Percentiles rank a stretch among this genome's conserved stretches.
phyloP scores from a whole-genome alignment of 92 coral and sea anemone species.

The Metridium senile region DNA sequence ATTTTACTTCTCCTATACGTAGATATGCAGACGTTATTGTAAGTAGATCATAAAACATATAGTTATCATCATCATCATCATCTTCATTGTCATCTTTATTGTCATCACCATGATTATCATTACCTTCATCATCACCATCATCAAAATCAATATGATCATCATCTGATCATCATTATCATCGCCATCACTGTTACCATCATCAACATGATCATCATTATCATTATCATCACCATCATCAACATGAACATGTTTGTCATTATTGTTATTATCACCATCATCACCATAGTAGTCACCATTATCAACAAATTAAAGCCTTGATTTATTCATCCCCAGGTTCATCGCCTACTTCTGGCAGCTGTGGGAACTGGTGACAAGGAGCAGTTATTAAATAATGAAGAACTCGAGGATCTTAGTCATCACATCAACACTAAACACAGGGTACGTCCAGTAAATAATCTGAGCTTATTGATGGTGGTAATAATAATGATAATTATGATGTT shows the following conservation, averaged over 20 bases:
- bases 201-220: background rate
- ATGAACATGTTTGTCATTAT: background rate
- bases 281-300: too few relatives aligned
- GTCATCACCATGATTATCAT: background rate
- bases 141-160: too few relatives aligned
- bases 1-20: conserved; percentile 89
- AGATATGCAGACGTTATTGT: conserved; percentile 92
- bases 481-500: too few relatives aligned
- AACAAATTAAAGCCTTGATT: background rate
- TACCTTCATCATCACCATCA: too few relatives aligned
- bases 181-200: background rate
- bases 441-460: background rate
- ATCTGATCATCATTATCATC: background rate
- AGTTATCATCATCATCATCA: too few relatives aligned
- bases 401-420: conserved; percentile 78
- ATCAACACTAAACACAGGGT: conserved; percentile 86
- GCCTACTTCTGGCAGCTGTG: conserved; percentile 81
- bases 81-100: background rate
- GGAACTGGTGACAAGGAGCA: conserved; percentile 38
- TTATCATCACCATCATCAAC: background rate
- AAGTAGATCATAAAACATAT: conserved; percentile 50
- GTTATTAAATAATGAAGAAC: conserved; percentile 60
- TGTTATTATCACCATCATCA: background rate
- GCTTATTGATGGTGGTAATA: background rate
- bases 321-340: conserved; percentile 60